Conservation (phyloP, 2,888 invertebrate genomes). For the Geotrupes spiniger region DNA sequence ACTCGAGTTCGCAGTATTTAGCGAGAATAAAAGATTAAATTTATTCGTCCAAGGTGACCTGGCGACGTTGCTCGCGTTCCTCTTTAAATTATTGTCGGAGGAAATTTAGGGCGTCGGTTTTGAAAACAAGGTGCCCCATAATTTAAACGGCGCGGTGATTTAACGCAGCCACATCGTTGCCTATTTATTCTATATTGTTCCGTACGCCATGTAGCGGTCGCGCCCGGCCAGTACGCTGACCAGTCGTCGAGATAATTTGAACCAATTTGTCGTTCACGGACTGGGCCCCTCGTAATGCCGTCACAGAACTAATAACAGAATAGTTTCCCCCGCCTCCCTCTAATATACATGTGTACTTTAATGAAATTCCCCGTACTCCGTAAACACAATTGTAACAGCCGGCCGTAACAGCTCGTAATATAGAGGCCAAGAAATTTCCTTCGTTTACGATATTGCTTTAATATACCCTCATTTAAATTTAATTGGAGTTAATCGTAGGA, state of each 20-base stretch:
- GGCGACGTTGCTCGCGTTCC: no score
- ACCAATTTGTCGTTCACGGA: slow-evolving; percentile 40
- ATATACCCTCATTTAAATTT: slow-evolving; percentile 27
- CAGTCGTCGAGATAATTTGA: slow-evolving; percentile 37
- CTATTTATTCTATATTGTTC: slow-evolving; percentile 6
- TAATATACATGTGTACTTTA: slow-evolving; percentile 40
- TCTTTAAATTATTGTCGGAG: no score
- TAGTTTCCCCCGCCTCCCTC: slow-evolving; percentile 22
- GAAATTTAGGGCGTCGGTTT: no score
- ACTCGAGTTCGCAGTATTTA: no score
- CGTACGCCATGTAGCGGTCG: background rate
- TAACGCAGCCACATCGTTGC: slow-evolving; percentile 3
- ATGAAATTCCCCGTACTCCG: slow-evolving; percentile 41
- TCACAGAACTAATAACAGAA: slow-evolving; percentile 44
- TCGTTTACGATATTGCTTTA: slow-evolving; percentile 14
- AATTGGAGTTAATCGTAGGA: slow-evolving; percentile 28
- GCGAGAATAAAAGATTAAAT: no score
- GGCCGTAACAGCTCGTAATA: slow-evolving; percentile 30
- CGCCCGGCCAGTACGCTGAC: slow-evolving; percentile 22
- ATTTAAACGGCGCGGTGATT: background rate
- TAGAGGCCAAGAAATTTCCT: slow-evolving; percentile 20
- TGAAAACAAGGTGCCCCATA: no score
- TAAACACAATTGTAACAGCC: slow-evolving; percentile 39
- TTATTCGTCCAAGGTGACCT: no score
- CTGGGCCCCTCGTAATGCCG: slow-evolving; percentile 37